Evolutionary conservation across 2,888 invertebrate species (phyloP), one percentile per base, ranked within the genome.

Genomic region (Strigamia crassipes): DNA sequence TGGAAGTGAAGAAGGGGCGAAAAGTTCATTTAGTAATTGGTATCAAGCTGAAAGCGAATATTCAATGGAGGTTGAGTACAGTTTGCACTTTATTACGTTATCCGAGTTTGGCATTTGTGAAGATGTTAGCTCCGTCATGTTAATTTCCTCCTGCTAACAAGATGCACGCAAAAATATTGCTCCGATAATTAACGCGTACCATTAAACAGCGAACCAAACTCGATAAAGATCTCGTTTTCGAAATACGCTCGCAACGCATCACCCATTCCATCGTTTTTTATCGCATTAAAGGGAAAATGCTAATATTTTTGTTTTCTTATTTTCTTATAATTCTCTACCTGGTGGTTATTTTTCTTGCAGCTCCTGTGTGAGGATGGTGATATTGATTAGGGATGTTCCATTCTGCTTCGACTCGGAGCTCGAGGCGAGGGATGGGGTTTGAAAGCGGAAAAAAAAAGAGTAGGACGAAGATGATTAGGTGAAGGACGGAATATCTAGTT

Each of bases 331-430:
- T 51, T 51, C 10, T 51, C 51, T 51, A 51, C 51, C 51, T 51
- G 51, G 51, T 51, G n/a, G 51, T 51, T 51, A 51, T 51, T 51
- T 51, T 51, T 51, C 51, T 34, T 34, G 34, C 34, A 34, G 34
- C 34, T 34, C 6, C 51, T n/a, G 51, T 13, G 51, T 51, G 51
- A n/a, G 51, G 51, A n/a, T 51, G 51, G 51, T 13, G 51, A 2
- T 51, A 51, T 51, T 51, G 51, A 51, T 51, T 51, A n/a, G 51
- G 51, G 51, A 51, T 51, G 51, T 51, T 51, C 51, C 51, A 51
- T 51, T 51, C 10, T 51, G 51, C 51, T 51, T n/a, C n/a, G 15
- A n/a, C n/a, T 2, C n/a, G 13, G 51, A 51, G 51, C 51, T 13
- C 51, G n/a, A n/a, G 13, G 51, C n/a, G 10, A 10, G 51, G 51